These are phyloP conservation scores for Caerostris darwini DNA, from an alignment of 1,140 invertebrate species.

Conservation along the genomic window DNA sequence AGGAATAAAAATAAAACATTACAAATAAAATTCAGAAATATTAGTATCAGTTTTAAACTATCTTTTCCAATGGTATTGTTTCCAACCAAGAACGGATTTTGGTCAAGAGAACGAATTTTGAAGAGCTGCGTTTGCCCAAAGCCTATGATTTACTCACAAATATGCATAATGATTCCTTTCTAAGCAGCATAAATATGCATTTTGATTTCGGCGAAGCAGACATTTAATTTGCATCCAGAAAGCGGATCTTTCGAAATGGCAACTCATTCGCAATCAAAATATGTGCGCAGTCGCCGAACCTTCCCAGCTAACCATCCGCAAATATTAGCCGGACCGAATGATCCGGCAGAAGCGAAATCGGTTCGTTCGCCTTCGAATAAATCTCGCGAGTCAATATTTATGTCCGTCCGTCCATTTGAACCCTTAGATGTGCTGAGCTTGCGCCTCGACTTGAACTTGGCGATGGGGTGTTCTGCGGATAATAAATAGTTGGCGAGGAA, in stretches of 20 bases:
- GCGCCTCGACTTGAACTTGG: neutral
- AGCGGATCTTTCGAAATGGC: too few relatives aligned
- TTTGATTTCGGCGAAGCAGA: neutral
- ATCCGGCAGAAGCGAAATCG: neutral
- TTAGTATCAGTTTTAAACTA: too few relatives aligned
- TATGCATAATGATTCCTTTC: neutral
- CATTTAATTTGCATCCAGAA: neutral
- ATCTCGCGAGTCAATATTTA: slow-evolving; percentile 19
- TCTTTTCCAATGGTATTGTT: too few relatives aligned
- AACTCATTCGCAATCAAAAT: neutral
- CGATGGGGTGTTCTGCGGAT: neutral
- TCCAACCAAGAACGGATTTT: too few relatives aligned
- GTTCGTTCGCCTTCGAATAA: slow-evolving; percentile 7
- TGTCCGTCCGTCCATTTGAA: neutral
- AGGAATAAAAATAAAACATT: too few relatives aligned
- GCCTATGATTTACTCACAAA: neutral
- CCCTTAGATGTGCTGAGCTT: neutral
- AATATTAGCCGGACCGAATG: neutral
- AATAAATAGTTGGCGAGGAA: neutral
- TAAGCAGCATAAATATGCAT: neutral
- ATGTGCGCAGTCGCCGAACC: neutral
- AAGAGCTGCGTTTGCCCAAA: neutral
- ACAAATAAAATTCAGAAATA: too few relatives aligned
- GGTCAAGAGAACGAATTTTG: neutral
- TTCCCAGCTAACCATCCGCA: neutral